Conservation (phyloP, 2,113 vertebrate genomes). For the Oryzias melastigma region DNA sequence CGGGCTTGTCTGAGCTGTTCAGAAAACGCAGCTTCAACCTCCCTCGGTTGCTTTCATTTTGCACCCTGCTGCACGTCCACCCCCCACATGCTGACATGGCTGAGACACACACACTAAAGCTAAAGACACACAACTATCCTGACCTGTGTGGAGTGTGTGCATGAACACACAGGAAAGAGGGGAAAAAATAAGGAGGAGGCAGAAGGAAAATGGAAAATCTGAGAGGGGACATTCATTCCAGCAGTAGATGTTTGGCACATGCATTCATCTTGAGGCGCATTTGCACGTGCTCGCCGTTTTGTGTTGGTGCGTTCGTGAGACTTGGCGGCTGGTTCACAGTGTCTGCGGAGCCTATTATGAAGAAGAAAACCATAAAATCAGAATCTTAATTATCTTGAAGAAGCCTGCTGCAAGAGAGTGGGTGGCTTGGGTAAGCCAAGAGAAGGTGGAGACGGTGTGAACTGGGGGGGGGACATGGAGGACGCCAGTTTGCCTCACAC, state of each 20-base stretch:
- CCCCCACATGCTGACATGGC: conserved; percentile 50
- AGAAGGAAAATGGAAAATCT: conserved; percentile 28
- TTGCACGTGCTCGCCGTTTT: conserved; percentile 23
- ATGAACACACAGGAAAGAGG: conserved; percentile 19
- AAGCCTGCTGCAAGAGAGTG: conserved; percentile 22
- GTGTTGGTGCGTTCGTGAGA: conserved; percentile 29
- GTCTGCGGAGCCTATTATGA: conserved; percentile 72
- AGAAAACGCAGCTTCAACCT: conserved; percentile 41
- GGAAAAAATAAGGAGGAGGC: conserved; percentile 14
- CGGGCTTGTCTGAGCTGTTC: conserved; percentile 49
- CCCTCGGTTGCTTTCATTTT: conserved; percentile 55
- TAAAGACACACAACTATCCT: conserved; percentile 69
- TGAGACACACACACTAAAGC: conserved; percentile 50
- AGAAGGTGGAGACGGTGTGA: conserved; percentile 7
- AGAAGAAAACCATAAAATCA: conserved; percentile 73
- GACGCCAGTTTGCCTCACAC: conserved; percentile 49
- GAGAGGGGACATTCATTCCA: conserved; percentile 47
- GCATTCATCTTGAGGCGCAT: conserved; percentile 52
- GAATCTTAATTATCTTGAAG: conserved; percentile 74
- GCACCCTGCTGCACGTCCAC: conserved; percentile 68
- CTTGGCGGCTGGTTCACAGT: conserved; percentile 55
- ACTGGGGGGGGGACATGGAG: conserved; percentile 24
- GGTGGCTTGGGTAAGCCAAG: conserved; percentile 15
- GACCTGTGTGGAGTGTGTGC: conserved; percentile 22
- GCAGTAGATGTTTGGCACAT: conserved; percentile 54